Conservation (phyloP, 2,797 vertebrate genomes). For the Pyrocephalus nanus region DNA sequence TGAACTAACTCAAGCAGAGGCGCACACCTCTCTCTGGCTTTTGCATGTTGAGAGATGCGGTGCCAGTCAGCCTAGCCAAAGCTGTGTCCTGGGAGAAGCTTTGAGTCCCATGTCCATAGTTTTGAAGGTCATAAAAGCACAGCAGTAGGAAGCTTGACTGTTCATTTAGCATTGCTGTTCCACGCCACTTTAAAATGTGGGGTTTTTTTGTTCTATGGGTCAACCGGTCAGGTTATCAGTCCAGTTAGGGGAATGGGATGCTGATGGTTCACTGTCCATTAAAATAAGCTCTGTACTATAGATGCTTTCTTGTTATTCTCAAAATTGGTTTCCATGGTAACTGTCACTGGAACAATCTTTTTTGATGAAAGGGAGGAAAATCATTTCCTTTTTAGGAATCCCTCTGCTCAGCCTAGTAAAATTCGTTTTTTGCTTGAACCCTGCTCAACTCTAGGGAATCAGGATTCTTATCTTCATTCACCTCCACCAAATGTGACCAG, state of each 20-base stretch:
- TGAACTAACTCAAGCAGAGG: background rate
- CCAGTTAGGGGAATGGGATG: background rate
- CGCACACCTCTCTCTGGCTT: background rate
- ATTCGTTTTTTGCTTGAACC: background rate
- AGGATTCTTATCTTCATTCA: background rate
- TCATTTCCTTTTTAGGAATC: slow-evolving; percentile 28
- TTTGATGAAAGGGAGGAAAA: slow-evolving; percentile 26
- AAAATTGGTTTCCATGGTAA: slow-evolving; percentile 43
- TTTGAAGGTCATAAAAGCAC: background rate
- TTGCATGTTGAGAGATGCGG: accelerated
- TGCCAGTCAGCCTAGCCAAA: background rate
- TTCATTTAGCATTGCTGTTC: background rate
- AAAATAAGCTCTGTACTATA: slow-evolving; percentile 14
- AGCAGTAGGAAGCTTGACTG: background rate
- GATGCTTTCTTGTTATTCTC: slow-evolving; percentile 20
- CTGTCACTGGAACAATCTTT: background rate
- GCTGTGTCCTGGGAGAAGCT: background rate
- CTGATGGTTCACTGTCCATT: background rate
- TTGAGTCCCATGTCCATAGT: background rate
- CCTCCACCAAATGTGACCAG: background rate
- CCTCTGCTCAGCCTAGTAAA: background rate
- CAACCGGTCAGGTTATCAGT: background rate
- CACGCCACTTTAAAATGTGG: background rate
- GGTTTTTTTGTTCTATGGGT: background rate
- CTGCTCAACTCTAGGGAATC: background rate